Percentiles rank a stretch among this genome's conserved stretches.
Conservation (phyloP, 1,140 invertebrate genomes). For the Drosophila ficusphila region DNA sequence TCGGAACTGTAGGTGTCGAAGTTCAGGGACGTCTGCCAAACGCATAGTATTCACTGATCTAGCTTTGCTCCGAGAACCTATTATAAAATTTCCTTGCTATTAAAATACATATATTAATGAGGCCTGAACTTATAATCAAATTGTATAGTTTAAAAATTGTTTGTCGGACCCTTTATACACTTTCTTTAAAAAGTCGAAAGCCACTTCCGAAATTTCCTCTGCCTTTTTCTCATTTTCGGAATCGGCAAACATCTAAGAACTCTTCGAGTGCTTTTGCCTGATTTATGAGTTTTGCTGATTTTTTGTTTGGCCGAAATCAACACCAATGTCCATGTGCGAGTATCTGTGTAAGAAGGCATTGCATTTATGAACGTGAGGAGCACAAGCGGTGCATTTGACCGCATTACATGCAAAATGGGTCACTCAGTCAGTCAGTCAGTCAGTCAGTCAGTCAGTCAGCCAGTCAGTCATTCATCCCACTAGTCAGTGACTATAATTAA, state of each 20-base stretch:
- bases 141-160: too few relatives aligned
- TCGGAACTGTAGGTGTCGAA: background rate
- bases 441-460: conserved; percentile 1
- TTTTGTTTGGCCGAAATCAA: conserved; percentile 39
- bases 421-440: conserved; percentile 1
- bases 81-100: too few relatives aligned
- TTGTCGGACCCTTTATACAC: too few relatives aligned
- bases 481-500: conserved; percentile 58
- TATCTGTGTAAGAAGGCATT: conserved; percentile 20
- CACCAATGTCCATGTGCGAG: conserved; percentile 6
- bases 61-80: background rate
- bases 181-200: background rate
- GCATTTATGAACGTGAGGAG: conserved; percentile 59
- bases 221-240: conserved; percentile 10
- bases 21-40: conserved; percentile 2
- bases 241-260: background rate
- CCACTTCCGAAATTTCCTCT: background rate
- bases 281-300: conserved; percentile 36
- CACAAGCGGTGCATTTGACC: conserved; percentile 28
- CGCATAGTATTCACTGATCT: background rate
- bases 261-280: conserved; percentile 11
- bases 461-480: background rate
- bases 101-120: too few relatives aligned
- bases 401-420: conserved; percentile 24
- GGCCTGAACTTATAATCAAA: too few relatives aligned